These are phyloP conservation scores for Plecotus auritus DNA, from an alignment of 2,113 vertebrate genomes.

Conservation along the genomic window DNA sequence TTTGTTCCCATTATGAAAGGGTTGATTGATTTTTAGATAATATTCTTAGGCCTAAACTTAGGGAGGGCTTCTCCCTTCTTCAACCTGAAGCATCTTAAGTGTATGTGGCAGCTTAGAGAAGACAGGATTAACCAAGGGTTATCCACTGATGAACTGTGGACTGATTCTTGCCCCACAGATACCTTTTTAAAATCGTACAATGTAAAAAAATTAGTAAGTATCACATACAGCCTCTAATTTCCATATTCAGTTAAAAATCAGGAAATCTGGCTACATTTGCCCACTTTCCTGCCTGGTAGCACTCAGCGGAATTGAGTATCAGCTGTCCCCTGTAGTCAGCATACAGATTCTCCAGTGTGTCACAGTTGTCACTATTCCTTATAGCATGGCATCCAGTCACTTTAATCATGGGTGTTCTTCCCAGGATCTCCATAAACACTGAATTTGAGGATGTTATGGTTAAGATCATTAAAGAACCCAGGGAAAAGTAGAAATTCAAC, in stretches of 20 bases:
- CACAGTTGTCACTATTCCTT: neutral
- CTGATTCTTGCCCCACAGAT: neutral
- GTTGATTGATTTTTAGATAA: neutral
- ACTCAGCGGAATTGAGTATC: neutral
- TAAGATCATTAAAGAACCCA: neutral
- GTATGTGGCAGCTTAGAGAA: neutral
- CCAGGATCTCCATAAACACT: neutral
- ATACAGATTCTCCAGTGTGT: neutral
- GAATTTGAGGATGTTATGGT: neutral
- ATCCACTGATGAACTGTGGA: neutral
- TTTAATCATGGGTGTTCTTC: neutral
- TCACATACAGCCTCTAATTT: neutral
- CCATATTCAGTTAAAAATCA: neutral
- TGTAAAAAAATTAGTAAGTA: neutral
- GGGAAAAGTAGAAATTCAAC: neutral
- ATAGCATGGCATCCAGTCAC: neutral
- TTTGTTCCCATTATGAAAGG: neutral
- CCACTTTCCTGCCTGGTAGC: neutral
- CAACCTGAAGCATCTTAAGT: neutral
- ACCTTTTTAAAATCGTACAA: neutral
- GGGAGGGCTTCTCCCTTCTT: neutral
- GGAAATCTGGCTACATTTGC: neutral
- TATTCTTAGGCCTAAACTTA: neutral
- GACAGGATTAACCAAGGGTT: neutral
- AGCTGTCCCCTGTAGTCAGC: neutral